Percentiles rank a stretch among this genome's conserved stretches.
Conservation (phyloP, 2,888 invertebrate species). For the Andrena praecox region DNA sequence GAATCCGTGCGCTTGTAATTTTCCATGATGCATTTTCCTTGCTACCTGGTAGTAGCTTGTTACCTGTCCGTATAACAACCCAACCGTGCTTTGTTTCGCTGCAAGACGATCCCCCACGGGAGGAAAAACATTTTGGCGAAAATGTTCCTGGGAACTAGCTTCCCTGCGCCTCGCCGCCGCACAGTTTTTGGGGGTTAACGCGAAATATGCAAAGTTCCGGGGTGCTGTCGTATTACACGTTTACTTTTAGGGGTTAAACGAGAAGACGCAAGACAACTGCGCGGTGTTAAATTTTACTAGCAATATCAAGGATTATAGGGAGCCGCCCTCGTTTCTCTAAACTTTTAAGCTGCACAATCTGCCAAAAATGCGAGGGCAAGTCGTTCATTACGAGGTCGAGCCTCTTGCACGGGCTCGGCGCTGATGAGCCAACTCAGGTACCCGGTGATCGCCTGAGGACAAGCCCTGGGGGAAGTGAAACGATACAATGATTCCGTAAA, state of each 20-base stretch:
- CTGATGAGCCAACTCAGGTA: too few species aligned
- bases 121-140: conserved; percentile 24
- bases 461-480: too few species aligned
- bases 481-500: too few species aligned
- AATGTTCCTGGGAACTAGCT: conserved; percentile 18
- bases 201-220: neutral
- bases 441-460: too few species aligned
- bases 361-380: too few species aligned
- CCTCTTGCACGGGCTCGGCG: too few species aligned
- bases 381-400: too few species aligned
- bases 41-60: conserved; percentile 16
- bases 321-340: neutral
- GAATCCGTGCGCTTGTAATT: conserved; percentile 44
- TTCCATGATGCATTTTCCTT: conserved; percentile 39
- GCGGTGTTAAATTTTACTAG: neutral
- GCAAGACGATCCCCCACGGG: conserved; percentile 7
- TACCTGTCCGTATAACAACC: conserved; percentile 32
- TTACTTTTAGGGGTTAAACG: neutral
- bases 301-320: neutral
- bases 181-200: neutral
- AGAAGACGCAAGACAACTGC: neutral
- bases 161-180: neutral
- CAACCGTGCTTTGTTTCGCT: conserved; percentile 2
- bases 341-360: too few species aligned
- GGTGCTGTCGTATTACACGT: neutral